Evolutionary conservation across 2,888 invertebrate species (phyloP).

Genomic region (Frankliniella intonsa): DNA sequence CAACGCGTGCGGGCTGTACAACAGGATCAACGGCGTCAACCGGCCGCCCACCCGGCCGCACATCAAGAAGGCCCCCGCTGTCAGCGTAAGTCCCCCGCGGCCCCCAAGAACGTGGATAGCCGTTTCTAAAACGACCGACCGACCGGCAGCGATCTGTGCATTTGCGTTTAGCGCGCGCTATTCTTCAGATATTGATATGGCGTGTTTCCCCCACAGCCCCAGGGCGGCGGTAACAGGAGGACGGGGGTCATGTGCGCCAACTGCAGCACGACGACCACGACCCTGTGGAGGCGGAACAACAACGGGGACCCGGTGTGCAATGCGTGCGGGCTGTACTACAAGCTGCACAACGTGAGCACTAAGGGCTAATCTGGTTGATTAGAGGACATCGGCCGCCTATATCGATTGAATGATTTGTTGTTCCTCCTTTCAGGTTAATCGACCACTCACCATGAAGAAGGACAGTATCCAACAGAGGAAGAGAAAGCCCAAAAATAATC

Average conservation of each 20-base stretch:
- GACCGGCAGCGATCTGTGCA: too few relatives aligned
- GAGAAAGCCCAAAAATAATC: background rate
- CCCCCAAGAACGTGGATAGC: too few relatives aligned
- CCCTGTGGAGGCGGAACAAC: constrained; percentile 92
- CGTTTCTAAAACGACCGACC: too few relatives aligned
- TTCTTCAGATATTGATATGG: too few relatives aligned
- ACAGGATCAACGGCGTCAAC: constrained; percentile 66
- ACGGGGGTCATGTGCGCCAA: constrained; percentile 82
- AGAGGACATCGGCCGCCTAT: too few relatives aligned
- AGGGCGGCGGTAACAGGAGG: constrained; percentile 59
- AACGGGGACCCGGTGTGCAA: constrained; percentile 97
- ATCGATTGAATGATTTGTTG: background rate
- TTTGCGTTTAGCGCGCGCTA: too few relatives aligned
- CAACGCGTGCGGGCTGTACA: constrained; percentile 70
- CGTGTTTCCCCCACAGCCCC: constrained; percentile 46
- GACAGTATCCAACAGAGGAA: constrained; percentile 70
- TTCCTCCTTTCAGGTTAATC: constrained; percentile 43
- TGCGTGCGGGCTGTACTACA: constrained; percentile 96
- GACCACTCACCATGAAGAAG: constrained; percentile 89
- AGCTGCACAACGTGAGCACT: constrained; percentile 71
- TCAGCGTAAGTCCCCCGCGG: background rate
- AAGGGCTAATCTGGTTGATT: too few relatives aligned
- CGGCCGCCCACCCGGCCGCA: constrained; percentile 68
- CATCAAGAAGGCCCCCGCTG: constrained; percentile 48
- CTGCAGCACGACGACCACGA: constrained; percentile 85